Conservation (phyloP, 2,113 vertebrate species). For the Nerophis ophidion region DNA sequence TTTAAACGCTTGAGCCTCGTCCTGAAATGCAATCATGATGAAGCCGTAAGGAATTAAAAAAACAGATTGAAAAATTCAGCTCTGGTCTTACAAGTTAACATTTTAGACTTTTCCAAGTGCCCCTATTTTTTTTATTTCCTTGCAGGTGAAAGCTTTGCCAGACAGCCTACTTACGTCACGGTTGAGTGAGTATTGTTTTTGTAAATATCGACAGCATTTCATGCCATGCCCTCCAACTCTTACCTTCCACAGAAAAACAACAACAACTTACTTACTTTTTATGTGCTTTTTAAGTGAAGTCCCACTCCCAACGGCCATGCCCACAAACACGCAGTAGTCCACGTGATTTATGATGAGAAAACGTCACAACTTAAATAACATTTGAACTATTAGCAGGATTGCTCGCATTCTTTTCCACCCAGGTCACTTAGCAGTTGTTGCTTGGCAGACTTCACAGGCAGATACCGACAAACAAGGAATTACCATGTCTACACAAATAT, state of each 20-base stretch:
- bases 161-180: neutral
- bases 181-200: neutral
- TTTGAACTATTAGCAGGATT: too few species aligned
- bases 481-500: neutral
- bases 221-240: slow-evolving; percentile 2
- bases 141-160: slow-evolving; percentile 24
- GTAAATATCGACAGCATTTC: slow-evolving; percentile 1
- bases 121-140: slow-evolving; percentile 19
- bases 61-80: slow-evolving; percentile 20
- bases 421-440: too few species aligned
- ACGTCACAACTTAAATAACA: neutral
- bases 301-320: neutral
- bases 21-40: slow-evolving; percentile 25
- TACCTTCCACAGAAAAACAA: neutral
- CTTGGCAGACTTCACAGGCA: too few species aligned
- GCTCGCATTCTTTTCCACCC: too few species aligned
- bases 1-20: slow-evolving; percentile 46
- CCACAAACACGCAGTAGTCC: neutral
- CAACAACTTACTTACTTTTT: neutral
- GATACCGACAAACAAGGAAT: too few species aligned
- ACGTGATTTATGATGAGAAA: neutral
- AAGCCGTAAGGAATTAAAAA: slow-evolving; percentile 14
- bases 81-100: neutral
- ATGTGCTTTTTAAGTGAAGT: neutral
- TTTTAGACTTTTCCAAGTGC: neutral